phyloP scores from a whole-genome alignment of 2,888 invertebrate genomes.

The Cataglyphis altisquamis region DNA sequence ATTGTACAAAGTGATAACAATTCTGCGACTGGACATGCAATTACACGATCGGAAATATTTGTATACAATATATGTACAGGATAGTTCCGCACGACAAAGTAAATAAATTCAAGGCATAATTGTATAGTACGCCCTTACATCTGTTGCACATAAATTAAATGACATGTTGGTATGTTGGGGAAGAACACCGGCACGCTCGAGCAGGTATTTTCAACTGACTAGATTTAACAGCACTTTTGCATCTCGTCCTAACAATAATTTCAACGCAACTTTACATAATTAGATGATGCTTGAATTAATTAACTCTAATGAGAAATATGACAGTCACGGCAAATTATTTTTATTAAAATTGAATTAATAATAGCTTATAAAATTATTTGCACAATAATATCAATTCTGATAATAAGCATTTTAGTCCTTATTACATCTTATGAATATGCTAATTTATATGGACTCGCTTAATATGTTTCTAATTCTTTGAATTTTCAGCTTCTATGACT shows the following conservation, averaged over 20 bases:
- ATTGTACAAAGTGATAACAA: slow-evolving; percentile 28
- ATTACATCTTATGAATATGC: background rate
- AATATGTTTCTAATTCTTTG: background rate
- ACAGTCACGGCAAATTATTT: background rate
- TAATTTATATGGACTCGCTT: background rate
- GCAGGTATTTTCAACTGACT: slow-evolving; percentile 25
- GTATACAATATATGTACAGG: slow-evolving; percentile 23
- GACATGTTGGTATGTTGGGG: slow-evolving; percentile 20
- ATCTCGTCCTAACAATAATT: slow-evolving; percentile 5
- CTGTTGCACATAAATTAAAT: slow-evolving; percentile 40
- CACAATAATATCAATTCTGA: background rate
- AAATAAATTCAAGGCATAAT: slow-evolving; percentile 27
- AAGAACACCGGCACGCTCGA: slow-evolving; percentile 35
- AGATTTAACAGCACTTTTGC: slow-evolving; percentile 8
- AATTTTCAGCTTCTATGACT: background rate
- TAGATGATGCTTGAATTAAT: slow-evolving; percentile 27
- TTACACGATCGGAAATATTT: slow-evolving; percentile 32
- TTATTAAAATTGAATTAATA: background rate
- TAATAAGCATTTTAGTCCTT: background rate
- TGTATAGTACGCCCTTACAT: slow-evolving; percentile 34
- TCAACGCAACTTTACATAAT: slow-evolving; percentile 25
- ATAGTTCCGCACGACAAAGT: slow-evolving; percentile 6
- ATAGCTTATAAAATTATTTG: slow-evolving; percentile 1
- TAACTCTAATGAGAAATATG: slow-evolving; percentile 11
- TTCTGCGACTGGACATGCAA: slow-evolving; percentile 44